phyloP scores from a whole-genome alignment of 2,888 invertebrate genomes.

The Drosophila histrio region DNA sequence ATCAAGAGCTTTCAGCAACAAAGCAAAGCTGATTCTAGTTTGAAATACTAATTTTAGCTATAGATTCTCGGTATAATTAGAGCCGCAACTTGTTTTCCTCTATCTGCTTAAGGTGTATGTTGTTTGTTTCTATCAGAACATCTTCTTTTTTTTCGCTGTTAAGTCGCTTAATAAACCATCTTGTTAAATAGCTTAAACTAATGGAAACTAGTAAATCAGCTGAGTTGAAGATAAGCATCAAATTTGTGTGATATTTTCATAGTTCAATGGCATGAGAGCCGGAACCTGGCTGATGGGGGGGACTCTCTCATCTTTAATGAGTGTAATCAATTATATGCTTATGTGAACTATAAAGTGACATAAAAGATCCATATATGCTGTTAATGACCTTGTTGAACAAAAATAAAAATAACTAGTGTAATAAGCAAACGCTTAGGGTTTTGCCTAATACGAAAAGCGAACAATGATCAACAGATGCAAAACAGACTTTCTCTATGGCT shows the following conservation, averaged over 20 bases:
- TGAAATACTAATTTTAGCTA: conserved; percentile 3
- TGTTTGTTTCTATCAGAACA: background rate
- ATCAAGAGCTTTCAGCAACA: background rate
- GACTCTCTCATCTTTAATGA: conserved; percentile 8
- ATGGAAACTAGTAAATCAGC: conserved; percentile 11
- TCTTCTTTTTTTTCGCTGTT: background rate
- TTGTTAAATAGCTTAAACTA: conserved; percentile 1
- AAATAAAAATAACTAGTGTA: conserved; percentile 29
- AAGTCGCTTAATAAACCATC: conserved; percentile 3
- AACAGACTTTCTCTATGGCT: conserved; percentile 66
- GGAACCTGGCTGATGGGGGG: background rate
- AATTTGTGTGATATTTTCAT: conserved; percentile 19
- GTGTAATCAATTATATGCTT: conserved; percentile 20
- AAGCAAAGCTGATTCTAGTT: background rate
- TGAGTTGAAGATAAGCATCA: conserved; percentile 22
- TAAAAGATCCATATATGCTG: conserved; percentile 25
- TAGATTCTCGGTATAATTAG: conserved; percentile 6
- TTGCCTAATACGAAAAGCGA: conserved; percentile 50
- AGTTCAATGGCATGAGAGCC: conserved; percentile 3
- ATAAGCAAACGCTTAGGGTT: conserved; percentile 50
- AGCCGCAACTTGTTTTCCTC: conserved; percentile 1
- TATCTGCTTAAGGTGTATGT: background rate
- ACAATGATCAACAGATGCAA: conserved; percentile 25
- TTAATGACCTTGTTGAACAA: conserved; percentile 46
- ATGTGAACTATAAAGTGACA: conserved; percentile 25